phyloP scores from a whole-genome alignment of 2,113 vertebrate genomes.

The Apeltes quadracus region DNA sequence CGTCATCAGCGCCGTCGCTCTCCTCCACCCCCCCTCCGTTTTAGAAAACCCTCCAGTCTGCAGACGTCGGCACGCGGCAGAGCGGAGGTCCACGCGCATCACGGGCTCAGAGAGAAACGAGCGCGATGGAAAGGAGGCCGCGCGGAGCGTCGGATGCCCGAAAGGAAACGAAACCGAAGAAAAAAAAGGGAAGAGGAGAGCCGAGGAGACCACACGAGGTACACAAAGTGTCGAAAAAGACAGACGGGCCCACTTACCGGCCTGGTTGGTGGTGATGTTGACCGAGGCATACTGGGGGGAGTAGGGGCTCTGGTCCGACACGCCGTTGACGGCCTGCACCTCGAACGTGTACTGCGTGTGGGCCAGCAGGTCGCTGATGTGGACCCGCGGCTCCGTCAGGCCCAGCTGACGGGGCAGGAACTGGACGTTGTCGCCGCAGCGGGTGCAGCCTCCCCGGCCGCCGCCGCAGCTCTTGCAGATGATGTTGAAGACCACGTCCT shows the following conservation, averaged over 20 bases:
- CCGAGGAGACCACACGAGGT: slow-evolving; percentile 26
- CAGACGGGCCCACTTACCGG: slow-evolving; percentile 85
- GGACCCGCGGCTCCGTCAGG: slow-evolving; percentile 89
- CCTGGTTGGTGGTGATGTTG: slow-evolving; percentile 99
- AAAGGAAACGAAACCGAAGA: no score
- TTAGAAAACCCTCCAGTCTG: slow-evolving; percentile 58
- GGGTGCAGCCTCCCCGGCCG: slow-evolving; percentile 89
- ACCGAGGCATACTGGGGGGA: slow-evolving; percentile 93
- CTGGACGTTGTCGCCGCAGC: slow-evolving; percentile 97
- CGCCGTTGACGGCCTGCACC: slow-evolving; percentile 96
- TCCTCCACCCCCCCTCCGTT: slow-evolving; percentile 46
- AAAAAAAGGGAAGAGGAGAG: slow-evolving; percentile 16
- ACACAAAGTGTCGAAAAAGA: slow-evolving; percentile 45
- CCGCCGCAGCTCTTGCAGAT: slow-evolving; percentile 98
- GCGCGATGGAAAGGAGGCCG: no score
- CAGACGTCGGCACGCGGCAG: slow-evolving; percentile 63
- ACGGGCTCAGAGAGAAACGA: slow-evolving; percentile 57
- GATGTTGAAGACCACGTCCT: slow-evolving; percentile 97
- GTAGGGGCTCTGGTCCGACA: slow-evolving; percentile 98
- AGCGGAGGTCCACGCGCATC: slow-evolving; percentile 48
- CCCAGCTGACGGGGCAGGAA: slow-evolving; percentile 95
- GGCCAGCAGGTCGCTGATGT: slow-evolving; percentile 95
- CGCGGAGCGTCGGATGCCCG: no score
- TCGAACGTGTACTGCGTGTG: slow-evolving; percentile 99
- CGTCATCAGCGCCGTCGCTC: slow-evolving; percentile 62